A percentile compares a stretch with the other conserved stretches of the same genome.
phyloP scores from a whole-genome alignment of 2,113 vertebrate genomes.

The Chaenogobius annularis region DNA sequence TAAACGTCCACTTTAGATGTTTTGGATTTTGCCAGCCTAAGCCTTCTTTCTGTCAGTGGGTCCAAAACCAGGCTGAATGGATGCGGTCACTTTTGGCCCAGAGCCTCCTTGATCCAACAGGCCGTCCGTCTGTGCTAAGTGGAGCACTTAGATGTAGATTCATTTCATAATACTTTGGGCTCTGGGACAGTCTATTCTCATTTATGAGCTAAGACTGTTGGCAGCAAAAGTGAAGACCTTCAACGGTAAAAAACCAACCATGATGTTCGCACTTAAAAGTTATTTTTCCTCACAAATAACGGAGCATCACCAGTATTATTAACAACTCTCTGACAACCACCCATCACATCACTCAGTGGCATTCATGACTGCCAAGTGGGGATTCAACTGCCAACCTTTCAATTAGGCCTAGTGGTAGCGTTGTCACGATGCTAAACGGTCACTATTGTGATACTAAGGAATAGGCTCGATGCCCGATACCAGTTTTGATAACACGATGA shows the following conservation, averaged over 20 bases:
- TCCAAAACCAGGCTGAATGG: not conserved
- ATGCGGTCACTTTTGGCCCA: conserved; percentile 15
- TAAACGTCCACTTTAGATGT: conserved; percentile 9
- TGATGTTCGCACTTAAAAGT: not conserved
- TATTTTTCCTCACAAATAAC: not conserved
- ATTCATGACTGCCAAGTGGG: not conserved
- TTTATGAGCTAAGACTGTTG: conserved; percentile 3
- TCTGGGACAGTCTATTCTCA: not conserved
- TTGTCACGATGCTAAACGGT: too few species aligned
- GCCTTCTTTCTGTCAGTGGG: conserved; percentile 12
- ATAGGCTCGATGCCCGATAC: too few species aligned
- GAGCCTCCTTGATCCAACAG: conserved; percentile 1
- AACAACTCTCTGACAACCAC: not conserved
- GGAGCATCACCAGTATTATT: not conserved
- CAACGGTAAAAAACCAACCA: not conserved
- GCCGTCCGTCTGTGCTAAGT: conserved; percentile 26
- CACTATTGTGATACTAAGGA: too few species aligned
- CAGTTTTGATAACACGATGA: too few species aligned
- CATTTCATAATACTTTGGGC: conserved; percentile 28
- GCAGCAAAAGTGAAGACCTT: not conserved
- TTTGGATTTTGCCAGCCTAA: conserved; percentile 29
- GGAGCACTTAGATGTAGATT: conserved; percentile 18
- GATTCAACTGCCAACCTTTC: not conserved
- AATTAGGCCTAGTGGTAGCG: not conserved
- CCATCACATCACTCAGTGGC: too few species aligned